Evolutionary conservation across 2,797 vertebrate species (phyloP).

Genomic region (Coracias cyanogaster): DNA sequence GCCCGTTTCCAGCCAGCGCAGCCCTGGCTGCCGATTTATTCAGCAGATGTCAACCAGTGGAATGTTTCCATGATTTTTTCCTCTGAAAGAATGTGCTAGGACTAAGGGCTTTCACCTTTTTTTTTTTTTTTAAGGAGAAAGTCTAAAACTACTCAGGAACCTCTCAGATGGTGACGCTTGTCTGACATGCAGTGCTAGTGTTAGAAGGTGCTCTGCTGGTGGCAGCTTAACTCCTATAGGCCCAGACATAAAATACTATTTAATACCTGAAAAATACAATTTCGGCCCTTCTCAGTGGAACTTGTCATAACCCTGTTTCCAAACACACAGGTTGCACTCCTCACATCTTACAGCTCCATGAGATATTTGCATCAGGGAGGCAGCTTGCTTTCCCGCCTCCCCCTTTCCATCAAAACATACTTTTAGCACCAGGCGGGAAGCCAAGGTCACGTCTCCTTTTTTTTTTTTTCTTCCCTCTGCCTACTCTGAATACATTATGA

Average conservation of each 20-base stretch:
- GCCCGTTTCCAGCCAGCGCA: neutral
- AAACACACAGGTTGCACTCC: neutral
- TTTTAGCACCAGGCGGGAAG: neutral
- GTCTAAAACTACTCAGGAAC: neutral
- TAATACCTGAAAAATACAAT: neutral
- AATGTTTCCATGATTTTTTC: conserved; percentile 21
- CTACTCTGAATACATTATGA: neutral
- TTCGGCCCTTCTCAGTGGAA: neutral
- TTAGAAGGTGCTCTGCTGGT: neutral
- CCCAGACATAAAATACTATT: neutral
- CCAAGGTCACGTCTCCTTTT: conserved; percentile 22
- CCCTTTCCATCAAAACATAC: neutral
- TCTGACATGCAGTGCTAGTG: neutral
- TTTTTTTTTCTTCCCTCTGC: neutral
- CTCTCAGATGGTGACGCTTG: neutral
- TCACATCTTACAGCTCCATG: neutral
- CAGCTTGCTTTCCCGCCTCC: neutral
- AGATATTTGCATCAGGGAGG: conserved; percentile 21
- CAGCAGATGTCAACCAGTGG: neutral
- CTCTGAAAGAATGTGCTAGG: neutral
- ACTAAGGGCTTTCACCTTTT: neutral
- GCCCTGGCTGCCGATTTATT: conserved; percentile 10
- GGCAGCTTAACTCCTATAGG: neutral
- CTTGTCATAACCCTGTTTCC: conserved; percentile 9
- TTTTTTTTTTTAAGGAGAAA: neutral